Evolutionary conservation across 2,797 vertebrate genomes (phyloP).

Genomic region (Sebastes miniatus): DNA sequence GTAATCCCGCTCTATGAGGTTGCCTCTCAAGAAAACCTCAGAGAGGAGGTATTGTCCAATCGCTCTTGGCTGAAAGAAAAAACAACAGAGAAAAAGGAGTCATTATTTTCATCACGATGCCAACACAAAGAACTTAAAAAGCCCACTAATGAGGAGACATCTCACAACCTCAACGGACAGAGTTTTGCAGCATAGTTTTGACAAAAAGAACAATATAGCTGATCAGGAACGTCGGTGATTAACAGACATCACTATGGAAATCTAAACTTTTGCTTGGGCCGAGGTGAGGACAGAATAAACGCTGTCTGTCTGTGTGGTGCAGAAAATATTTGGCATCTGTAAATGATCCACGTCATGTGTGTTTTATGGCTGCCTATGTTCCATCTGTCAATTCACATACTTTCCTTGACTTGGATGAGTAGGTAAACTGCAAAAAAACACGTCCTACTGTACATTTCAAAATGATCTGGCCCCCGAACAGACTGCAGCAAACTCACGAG

Average conservation of each 20-base stretch:
- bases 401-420: conserved; percentile 28
- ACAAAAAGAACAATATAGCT: neutral
- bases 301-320: conserved; percentile 6
- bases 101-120: conserved; percentile 22
- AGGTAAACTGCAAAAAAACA: neutral
- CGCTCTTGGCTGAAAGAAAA: conserved; percentile 83
- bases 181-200: neutral
- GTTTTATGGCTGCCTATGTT: conserved; percentile 37
- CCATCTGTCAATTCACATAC: conserved; percentile 38
- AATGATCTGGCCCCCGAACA: neutral
- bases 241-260: neutral
- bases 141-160: neutral
- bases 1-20: conserved; percentile 96
- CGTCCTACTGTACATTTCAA: neutral
- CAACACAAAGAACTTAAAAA: conserved; percentile 11
- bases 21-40: conserved; percentile 89
- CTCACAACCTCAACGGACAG: neutral
- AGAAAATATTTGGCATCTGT: conserved; percentile 49
- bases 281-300: neutral
- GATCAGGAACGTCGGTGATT: neutral
- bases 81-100: conserved; percentile 2
- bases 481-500: conserved; percentile 15
- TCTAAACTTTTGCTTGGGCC: neutral
- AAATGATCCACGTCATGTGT: conserved; percentile 51
- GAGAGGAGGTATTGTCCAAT: conserved; percentile 85